Percentiles rank a stretch among this genome's conserved stretches.
Evolutionary conservation across 2,888 invertebrate genomes (phyloP).

Genomic region (Agelastica alni): DNA sequence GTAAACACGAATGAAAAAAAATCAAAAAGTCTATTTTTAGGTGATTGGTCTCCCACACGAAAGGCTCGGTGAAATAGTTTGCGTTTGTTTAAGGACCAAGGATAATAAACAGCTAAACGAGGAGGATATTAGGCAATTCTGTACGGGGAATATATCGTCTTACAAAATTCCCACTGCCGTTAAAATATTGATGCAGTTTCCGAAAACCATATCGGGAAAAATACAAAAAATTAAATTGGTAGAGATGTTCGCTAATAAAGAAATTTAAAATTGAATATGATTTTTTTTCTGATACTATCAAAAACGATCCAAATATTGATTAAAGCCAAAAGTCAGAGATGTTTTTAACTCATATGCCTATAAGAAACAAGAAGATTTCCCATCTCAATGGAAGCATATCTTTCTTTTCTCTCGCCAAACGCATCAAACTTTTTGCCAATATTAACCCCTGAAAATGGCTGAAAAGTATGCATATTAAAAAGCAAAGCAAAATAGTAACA

Average conservation of each 20-base stretch:
- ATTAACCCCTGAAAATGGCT: no score
- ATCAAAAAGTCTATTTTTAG: slow-evolving; percentile 54
- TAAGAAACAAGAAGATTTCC: no score
- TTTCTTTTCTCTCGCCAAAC: no score
- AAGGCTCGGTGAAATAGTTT: slow-evolving; percentile 78
- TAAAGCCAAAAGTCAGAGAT: no score
- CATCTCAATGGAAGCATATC: no score
- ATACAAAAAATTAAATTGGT: slow-evolving; percentile 71
- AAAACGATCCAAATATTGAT: no score
- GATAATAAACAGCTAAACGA: slow-evolving; percentile 60
- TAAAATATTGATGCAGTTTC: slow-evolving; percentile 70
- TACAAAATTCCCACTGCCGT: slow-evolving; percentile 82
- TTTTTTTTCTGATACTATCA: background rate
- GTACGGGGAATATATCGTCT: slow-evolving; percentile 71
- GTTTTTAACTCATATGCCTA: no score
- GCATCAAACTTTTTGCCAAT: no score
- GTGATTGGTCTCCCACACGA: slow-evolving; percentile 76
- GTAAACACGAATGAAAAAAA: no score
- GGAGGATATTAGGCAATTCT: slow-evolving; percentile 66
- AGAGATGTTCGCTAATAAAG: slow-evolving; percentile 21
- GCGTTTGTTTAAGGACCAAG: slow-evolving; percentile 67
- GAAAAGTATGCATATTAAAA: no score
- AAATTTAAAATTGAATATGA: background rate
- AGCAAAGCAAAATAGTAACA: no score
- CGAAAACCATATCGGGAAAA: slow-evolving; percentile 83